Conservation (phyloP, 1,140 invertebrate species). For the Zaprionus vittiger region DNA sequence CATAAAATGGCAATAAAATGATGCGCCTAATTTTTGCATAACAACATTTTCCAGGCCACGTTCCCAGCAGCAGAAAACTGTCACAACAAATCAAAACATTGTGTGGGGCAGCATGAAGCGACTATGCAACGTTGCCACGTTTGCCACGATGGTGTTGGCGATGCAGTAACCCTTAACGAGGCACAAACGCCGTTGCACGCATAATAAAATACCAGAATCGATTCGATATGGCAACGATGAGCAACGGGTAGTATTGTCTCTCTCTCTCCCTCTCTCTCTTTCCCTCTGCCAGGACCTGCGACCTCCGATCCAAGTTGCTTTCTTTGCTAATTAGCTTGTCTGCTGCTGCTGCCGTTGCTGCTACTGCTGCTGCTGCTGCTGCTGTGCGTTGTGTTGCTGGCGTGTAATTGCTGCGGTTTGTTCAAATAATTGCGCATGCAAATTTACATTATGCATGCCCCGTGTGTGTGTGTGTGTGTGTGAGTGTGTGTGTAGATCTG, state of each 20-base stretch:
- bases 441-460: slow-evolving; percentile 76
- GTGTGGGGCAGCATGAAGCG: not conserved
- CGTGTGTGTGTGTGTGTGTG: slow-evolving; percentile 22
- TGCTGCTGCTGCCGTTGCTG: slow-evolving; percentile 28
- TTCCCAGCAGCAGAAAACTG: slow-evolving; percentile 48
- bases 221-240: slow-evolving; percentile 61
- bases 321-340: slow-evolving; percentile 79
- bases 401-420: slow-evolving; percentile 79
- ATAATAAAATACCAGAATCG: slow-evolving; percentile 76
- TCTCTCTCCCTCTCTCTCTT: not conserved
- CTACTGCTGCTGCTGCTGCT: slow-evolving; percentile 24
- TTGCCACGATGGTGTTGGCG: slow-evolving; percentile 26
- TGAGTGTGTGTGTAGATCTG: slow-evolving; percentile 14
- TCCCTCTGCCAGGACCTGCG: slow-evolving; percentile 20
- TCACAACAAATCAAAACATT: slow-evolving; percentile 81
- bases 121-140: not conserved
- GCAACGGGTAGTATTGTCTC: not conserved
- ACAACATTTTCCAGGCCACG: slow-evolving; percentile 68
- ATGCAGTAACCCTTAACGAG: slow-evolving; percentile 71
- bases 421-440: slow-evolving; percentile 83
- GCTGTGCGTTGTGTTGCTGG: slow-evolving; percentile 59
- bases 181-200: slow-evolving; percentile 62
- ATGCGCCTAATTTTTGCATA: slow-evolving; percentile 84
- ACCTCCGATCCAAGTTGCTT: slow-evolving; percentile 12
- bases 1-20: slow-evolving; percentile 84